Base-by-base conservation (phyloP, 2,888 invertebrate species). In the Caenorhabditis angaria region DNA sequence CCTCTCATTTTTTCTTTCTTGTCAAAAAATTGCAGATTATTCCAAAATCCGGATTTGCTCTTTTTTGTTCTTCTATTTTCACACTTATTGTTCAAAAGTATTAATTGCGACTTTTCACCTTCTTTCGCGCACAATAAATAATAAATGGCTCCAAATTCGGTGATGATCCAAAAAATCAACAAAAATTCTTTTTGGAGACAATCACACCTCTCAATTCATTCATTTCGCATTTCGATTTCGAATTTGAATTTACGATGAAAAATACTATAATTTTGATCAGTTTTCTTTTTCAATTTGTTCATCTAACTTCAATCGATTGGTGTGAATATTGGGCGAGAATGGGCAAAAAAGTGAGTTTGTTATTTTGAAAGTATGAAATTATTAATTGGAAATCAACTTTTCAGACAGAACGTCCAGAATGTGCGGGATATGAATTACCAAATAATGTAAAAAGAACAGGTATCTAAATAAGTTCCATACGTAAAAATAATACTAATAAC, bases 251-350 rank as follows among this genome's bases (percentile, higher is more conserved):
- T 58, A 32, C 62, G 61, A 48, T 29, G 54, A 25, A 53, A 51
- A 50, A 55, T 63, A 61, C 63, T 54, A 62, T 63, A 62, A 68
- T 35, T 8, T 2, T 47, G 29, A 41, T 29, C 1, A n/a, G 54
- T 29, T 12, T 66, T 0, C 20, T 29, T 8, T 63, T 53, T 25
- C 10, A 14, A 41, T 10, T 41, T 5, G 41, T 18, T 41, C 2
- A 41, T 12, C 2, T 18, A 14, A 50, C 50, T 3, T 68, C 74
- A 22, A 73, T 78, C 32, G 78, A 78, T 47, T 78, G 76, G 78
- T 78, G 78, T 62, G 78, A 78, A 63, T 78, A 78, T 57, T 78
- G 78, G 78, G 66, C 66, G 22, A 41, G 70, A 56, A 70, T 73
- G 59, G 78, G 78, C 27, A 76, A 73, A 66, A 69, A 78, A 65